Evolutionary conservation across 2,797 vertebrate species (phyloP), one percentile per base, ranked within the genome.

Genomic region (Gephyroberyx darwinii): DNA sequence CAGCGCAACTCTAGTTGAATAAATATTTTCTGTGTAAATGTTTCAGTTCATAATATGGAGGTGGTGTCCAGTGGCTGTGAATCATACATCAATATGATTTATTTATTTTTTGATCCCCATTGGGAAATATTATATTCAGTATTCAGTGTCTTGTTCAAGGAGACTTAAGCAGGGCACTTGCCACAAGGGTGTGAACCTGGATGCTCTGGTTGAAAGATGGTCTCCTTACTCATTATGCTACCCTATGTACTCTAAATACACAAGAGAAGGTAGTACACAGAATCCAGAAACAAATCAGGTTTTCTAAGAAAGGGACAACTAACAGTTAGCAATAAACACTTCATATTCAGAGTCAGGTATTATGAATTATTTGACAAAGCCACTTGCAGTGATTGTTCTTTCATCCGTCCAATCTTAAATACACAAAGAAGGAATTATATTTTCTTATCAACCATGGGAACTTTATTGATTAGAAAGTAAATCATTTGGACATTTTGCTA

Each of bases 391-490:
- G 57, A 43, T 43, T 14, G 17, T 16, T 33, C 13, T n/a, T 35
- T 26, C 7, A 60, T 43, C 58, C 50, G 8, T 31, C 30, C 17
- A 37, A 62, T 13, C 58, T 70, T 70, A 75, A 79, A 71, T 69
- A 55, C 31, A 74, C 30, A 68, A 47, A 67, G 14, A 79, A 12
- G 51, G 68, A 83, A 65, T 59, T 57, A 17, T 7, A 56, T 74
- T 80, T 84, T 81, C 59, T 75, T 84, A 91, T 76, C 60, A 91
- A 80, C 45, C 70, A 81, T 85, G 72, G 83, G 82, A 79, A 79
- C 62, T 89, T 90, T 90, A 88, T 91, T 93, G 64, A 86, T 82
- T 84, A 89, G 58, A 90, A 91, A 85, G 68, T 68, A 80, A 76
- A 84, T 81, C 37, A 78, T 88, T 82, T 75, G 53, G 75, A 62